phyloP scores from a whole-genome alignment of 2,888 invertebrate species.

The Thera obeliscata region DNA sequence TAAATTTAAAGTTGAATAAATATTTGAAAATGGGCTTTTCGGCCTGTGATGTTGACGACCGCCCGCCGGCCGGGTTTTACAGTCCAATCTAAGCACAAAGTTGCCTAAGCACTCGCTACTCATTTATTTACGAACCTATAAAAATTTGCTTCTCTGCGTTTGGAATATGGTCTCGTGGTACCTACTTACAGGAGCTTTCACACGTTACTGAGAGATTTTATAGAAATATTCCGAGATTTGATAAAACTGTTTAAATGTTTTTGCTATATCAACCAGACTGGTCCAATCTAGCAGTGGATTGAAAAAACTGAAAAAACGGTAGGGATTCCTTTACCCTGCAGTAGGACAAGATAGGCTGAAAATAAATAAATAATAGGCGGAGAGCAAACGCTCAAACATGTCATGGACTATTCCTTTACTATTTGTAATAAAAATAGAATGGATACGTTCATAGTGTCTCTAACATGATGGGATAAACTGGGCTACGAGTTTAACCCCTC shows the following conservation, averaged over 20 bases:
- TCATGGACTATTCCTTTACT: too few species aligned
- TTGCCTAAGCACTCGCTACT: constrained; percentile 19
- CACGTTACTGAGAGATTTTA: background rate
- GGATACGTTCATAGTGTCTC: background rate
- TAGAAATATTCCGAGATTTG: too few species aligned
- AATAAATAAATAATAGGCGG: too few species aligned
- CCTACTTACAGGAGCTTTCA: background rate
- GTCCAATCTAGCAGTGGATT: too few species aligned
- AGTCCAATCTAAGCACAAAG: constrained; percentile 23
- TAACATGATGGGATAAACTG: background rate
- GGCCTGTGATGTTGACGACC: constrained; percentile 26
- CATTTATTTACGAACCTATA: constrained; percentile 21
- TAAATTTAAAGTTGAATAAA: constrained; percentile 35
- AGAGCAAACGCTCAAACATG: too few species aligned
- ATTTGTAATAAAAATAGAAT: background rate
- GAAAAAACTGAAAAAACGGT: too few species aligned
- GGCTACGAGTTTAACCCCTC: background rate
- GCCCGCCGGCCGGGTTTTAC: constrained; percentile 23
- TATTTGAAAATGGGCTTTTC: constrained; percentile 29
- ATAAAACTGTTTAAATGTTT: too few species aligned
- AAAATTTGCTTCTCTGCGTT: constrained; percentile 12
- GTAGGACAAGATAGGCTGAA: too few species aligned
- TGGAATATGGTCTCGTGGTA: constrained; percentile 1
- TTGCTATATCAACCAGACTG: too few species aligned
- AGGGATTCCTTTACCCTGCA: too few species aligned